phyloP scores from a whole-genome alignment of 2,797 vertebrate genomes.

The Loris lydekkerianus region DNA sequence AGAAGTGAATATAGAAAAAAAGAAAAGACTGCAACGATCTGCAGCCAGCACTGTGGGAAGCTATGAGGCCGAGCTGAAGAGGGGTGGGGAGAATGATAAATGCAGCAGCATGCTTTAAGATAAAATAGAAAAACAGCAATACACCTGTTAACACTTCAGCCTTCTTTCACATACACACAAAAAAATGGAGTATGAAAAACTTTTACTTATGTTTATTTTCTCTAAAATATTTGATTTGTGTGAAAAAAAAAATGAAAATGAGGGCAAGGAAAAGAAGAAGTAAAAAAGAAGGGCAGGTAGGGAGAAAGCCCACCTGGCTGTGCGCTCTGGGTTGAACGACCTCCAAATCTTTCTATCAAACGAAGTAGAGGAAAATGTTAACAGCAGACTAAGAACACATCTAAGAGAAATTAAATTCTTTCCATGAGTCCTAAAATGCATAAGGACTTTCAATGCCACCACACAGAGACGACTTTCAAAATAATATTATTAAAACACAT shows the following conservation, averaged over 20 bases:
- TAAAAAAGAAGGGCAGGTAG: neutral
- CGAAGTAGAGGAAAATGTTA: neutral
- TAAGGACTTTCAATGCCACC: neutral
- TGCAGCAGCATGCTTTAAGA: accelerated
- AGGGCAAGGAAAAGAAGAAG: neutral
- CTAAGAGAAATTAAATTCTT: neutral
- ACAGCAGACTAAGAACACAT: neutral
- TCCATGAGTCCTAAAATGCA: neutral
- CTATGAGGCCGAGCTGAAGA: too few relatives aligned
- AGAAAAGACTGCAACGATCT: neutral
- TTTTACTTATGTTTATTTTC: neutral
- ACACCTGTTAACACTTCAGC: neutral
- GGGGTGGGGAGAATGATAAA: accelerated
- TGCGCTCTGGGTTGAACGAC: neutral
- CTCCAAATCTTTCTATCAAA: neutral
- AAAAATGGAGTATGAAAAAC: neutral
- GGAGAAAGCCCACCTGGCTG: neutral
- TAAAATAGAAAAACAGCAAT: neutral
- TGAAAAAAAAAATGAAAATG: neutral
- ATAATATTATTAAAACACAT: neutral
- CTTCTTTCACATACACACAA: neutral
- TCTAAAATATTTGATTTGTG: constrained; percentile 8
- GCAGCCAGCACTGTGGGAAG: too few relatives aligned
- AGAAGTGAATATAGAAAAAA: neutral
- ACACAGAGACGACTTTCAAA: neutral